These are phyloP conservation scores for Otolemur crassicaudatus DNA, from an alignment of 2,797 vertebrate species.

Conservation along the genomic window DNA sequence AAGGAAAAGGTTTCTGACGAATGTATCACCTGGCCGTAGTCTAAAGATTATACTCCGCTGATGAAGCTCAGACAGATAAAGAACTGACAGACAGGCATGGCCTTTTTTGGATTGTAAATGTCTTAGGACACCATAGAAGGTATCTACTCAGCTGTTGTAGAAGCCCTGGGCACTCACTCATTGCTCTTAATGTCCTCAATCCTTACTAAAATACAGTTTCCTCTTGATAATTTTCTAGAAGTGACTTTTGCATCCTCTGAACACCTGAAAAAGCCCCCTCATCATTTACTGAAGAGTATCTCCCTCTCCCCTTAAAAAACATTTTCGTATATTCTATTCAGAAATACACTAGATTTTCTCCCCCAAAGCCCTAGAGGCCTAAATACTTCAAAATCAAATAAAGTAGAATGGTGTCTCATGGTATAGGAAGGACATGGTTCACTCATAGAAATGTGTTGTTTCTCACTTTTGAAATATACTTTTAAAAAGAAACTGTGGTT, in stretches of 20 bases:
- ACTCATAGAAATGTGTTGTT: neutral
- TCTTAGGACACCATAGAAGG: neutral
- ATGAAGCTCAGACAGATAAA: neutral
- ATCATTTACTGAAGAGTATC: neutral
- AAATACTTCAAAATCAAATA: conserved; percentile 54
- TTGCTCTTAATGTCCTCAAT: neutral
- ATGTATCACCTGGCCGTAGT: conserved; percentile 56
- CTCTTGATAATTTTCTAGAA: neutral
- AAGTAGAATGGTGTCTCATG: conserved; percentile 45
- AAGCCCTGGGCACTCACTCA: neutral
- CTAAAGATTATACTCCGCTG: conserved; percentile 13
- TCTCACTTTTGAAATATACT: conserved; percentile 24
- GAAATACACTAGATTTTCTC: neutral
- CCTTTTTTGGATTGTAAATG: neutral
- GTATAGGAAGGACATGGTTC: conserved; percentile 5
- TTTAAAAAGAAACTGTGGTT: neutral
- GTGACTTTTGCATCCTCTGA: conserved; percentile 9
- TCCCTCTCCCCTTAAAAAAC: neutral
- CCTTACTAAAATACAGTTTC: neutral
- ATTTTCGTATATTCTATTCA: conserved; percentile 50
- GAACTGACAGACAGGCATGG: neutral
- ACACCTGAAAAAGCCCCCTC: neutral
- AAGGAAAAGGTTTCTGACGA: conserved; percentile 64
- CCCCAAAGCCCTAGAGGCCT: neutral
- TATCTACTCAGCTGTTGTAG: neutral